Evolutionary conservation across 2,888 invertebrate genomes (phyloP).

Genomic region (Xanthia icteritia): DNA sequence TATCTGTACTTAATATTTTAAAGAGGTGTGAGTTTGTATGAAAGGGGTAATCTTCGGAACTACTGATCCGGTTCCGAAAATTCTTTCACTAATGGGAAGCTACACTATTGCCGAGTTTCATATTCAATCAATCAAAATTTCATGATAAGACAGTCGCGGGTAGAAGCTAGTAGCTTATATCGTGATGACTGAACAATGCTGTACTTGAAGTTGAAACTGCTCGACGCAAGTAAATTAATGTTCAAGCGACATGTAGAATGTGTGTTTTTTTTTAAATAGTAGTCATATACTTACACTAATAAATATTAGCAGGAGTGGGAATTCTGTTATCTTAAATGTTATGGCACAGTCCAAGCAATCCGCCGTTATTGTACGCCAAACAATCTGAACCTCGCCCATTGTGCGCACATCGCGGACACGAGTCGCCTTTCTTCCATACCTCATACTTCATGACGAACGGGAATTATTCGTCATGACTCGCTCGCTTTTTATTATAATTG

Average conservation of each 20-base stretch:
- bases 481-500: conserved; percentile 38
- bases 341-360: background rate
- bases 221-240: background rate
- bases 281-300: background rate
- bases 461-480: background rate
- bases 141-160: too few species aligned
- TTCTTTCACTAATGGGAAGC: background rate
- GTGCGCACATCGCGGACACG: background rate
- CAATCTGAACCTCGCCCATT: conserved; percentile 23
- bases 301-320: background rate
- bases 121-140: background rate
- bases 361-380: conserved; percentile 21
- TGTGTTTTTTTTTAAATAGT: background rate
- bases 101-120: background rate
- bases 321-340: background rate
- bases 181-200: background rate
- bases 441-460: background rate
- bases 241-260: background rate
- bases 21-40: background rate
- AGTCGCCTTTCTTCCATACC: background rate
- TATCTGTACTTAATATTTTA: background rate
- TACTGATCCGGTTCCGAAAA: too few species aligned
- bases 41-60: background rate
- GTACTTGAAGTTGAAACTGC: background rate
- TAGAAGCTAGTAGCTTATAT: background rate